A percentile compares a stretch with the other conserved stretches of the same genome.
Conservation (phyloP, 2,113 vertebrate genomes). For the Fregata magnificens region DNA sequence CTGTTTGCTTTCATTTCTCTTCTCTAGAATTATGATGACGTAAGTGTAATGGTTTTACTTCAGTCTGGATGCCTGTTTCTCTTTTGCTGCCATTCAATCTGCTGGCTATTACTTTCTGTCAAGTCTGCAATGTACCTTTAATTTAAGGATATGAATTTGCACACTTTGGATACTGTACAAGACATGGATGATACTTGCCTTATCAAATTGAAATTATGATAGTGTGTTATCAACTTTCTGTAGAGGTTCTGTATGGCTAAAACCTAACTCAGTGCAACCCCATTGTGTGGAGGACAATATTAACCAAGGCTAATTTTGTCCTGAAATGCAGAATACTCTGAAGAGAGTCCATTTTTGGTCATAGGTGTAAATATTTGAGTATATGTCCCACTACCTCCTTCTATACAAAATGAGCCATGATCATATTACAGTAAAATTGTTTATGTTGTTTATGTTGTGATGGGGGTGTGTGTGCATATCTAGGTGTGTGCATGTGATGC, state of each 20-base stretch:
- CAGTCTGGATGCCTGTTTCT: background rate
- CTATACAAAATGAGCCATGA: background rate
- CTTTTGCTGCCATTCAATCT: background rate
- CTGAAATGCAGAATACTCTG: background rate
- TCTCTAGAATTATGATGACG: background rate
- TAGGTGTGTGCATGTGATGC: background rate
- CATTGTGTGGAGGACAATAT: background rate
- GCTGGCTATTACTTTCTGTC: background rate
- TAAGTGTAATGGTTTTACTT: background rate
- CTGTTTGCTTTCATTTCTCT: background rate
- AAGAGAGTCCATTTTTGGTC: background rate
- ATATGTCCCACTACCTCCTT: background rate
- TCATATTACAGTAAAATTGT: background rate
- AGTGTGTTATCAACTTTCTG: background rate
- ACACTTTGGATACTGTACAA: background rate
- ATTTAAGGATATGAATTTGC: background rate
- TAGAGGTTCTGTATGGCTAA: background rate
- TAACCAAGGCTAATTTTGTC: background rate
- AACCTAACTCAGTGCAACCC: background rate
- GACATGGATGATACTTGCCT: background rate
- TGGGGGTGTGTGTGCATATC: background rate
- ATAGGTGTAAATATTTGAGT: background rate
- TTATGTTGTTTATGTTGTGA: background rate
- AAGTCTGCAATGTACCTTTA: background rate
- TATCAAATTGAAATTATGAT: background rate